phyloP scores from a whole-genome alignment of 2,888 invertebrate genomes.

The Pyrochroa serraticornis region DNA sequence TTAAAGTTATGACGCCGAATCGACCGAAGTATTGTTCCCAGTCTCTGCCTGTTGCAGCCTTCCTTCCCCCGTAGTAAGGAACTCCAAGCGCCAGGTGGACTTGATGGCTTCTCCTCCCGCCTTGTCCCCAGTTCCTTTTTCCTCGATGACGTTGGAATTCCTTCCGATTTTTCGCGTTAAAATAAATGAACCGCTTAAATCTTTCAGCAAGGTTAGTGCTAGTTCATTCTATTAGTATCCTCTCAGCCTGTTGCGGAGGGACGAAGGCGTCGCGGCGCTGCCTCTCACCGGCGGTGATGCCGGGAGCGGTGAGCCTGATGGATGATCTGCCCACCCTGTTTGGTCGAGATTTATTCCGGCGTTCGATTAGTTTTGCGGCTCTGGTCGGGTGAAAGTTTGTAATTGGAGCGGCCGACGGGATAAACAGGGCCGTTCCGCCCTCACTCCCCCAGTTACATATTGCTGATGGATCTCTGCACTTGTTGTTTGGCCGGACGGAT shows the following conservation, averaged over 20 bases:
- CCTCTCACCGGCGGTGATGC: slow-evolving; percentile 2
- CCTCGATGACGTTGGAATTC: slow-evolving; percentile 12
- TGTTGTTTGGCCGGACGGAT: slow-evolving; percentile 19
- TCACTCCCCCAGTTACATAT: slow-evolving; percentile 25
- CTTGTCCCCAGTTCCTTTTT: slow-evolving; percentile 20
- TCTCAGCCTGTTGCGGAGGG: slow-evolving; percentile 25
- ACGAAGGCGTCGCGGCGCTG: background rate
- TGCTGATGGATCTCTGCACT: slow-evolving; percentile 36
- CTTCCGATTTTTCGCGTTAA: background rate
- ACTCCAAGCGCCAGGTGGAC: slow-evolving; percentile 29
- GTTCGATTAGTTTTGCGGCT: slow-evolving; percentile 42
- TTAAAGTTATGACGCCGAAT: slow-evolving; percentile 34
- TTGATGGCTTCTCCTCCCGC: slow-evolving; percentile 33
- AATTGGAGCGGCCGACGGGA: slow-evolving; percentile 37
- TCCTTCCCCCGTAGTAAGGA: slow-evolving; percentile 26
- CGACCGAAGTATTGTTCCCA: slow-evolving; percentile 18
- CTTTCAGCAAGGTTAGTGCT: background rate
- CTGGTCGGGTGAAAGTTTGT: slow-evolving; percentile 39
- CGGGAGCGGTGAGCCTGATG: slow-evolving; percentile 16
- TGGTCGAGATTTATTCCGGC: slow-evolving; percentile 38
- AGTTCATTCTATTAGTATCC: slow-evolving; percentile 8
- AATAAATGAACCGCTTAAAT: slow-evolving; percentile 10
- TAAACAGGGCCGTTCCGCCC: background rate
- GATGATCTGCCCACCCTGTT: slow-evolving; percentile 7
- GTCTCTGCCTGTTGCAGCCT: slow-evolving; percentile 16